Percentiles rank a stretch among this genome's conserved stretches.
Conservation (phyloP, 2,888 invertebrate genomes). For the Venustoraphidia nigricollis region DNA sequence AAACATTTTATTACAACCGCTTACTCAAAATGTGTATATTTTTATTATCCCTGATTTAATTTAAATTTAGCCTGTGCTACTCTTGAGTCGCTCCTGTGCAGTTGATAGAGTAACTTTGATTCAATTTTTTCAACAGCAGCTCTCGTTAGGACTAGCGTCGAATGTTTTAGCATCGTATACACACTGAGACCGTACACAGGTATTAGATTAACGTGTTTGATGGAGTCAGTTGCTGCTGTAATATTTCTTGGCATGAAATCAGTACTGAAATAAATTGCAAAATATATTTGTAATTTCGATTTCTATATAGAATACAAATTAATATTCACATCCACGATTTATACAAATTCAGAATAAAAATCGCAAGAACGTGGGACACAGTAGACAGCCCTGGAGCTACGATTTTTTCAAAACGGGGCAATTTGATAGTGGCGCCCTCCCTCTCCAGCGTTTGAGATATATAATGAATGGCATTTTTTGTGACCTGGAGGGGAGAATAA, state of each 20-base stretch:
- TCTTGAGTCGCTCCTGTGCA: slow-evolving; percentile 41
- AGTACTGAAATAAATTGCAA: slow-evolving; percentile 38
- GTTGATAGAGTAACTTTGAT: slow-evolving; percentile 51
- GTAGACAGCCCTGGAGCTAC: no score
- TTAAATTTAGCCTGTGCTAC: slow-evolving; percentile 35
- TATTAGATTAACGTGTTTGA: slow-evolving; percentile 85
- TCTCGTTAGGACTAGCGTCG: slow-evolving; percentile 76
- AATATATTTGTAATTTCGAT: neutral
- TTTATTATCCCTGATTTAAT: slow-evolving; percentile 36
- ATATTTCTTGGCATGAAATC: slow-evolving; percentile 84
- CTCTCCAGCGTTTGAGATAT: no score
- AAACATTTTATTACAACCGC: no score
- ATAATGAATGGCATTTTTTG: no score
- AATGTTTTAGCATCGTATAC: slow-evolving; percentile 92
- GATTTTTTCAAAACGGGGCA: no score
- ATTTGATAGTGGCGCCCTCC: no score
- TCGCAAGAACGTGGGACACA: no score
- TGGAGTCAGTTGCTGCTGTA: slow-evolving; percentile 56
- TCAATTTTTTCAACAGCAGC: slow-evolving; percentile 76
- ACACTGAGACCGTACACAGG: slow-evolving; percentile 93
- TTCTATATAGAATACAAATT: no score
- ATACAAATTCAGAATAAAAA: no score
- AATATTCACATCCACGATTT: no score
- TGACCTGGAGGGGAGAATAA: no score
- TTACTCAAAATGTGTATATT: neutral